These are phyloP conservation scores for Novumbra hubbsi DNA, from an alignment of 2,797 vertebrate species.

Conservation along the genomic window DNA sequence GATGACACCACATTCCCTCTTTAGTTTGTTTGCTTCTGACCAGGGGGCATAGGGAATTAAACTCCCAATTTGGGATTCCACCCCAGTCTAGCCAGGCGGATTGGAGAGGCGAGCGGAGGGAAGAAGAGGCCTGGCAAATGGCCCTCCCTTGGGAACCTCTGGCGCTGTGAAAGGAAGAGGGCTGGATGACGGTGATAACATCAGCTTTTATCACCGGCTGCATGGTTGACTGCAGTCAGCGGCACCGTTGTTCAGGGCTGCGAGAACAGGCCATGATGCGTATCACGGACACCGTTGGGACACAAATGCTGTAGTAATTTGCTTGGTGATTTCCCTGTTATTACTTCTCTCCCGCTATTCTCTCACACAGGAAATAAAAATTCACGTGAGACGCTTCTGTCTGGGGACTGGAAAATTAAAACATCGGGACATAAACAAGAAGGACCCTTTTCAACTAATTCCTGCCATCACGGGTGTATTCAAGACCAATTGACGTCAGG, in stretches of 20 bases:
- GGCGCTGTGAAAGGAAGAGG: constrained; percentile 30
- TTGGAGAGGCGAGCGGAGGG: constrained; percentile 28
- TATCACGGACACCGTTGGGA: constrained; percentile 45
- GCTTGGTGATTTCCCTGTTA: constrained; percentile 41
- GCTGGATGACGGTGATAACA: constrained; percentile 60
- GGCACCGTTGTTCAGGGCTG: constrained; percentile 53
- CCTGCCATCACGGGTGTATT: not conserved
- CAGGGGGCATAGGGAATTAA: not conserved
- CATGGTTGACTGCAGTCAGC: constrained; percentile 64
- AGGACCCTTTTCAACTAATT: not conserved
- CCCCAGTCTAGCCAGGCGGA: not conserved
- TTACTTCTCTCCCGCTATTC: constrained; percentile 29
- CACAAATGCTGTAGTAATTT: constrained; percentile 56
- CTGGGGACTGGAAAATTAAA: constrained; percentile 21
- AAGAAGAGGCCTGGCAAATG: constrained; percentile 23
- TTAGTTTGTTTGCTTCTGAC: not conserved
- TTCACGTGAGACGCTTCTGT: not conserved
- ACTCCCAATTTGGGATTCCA: not conserved
- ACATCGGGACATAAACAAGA: constrained; percentile 1
- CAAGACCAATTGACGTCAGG: not conserved
- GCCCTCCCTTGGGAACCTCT: constrained; percentile 29
- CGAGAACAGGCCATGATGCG: constrained; percentile 51
- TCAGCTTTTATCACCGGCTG: constrained; percentile 69
- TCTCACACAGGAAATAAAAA: not conserved
- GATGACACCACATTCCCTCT: not conserved